Base-by-base conservation (phyloP, 2,797 vertebrate species). In the Epinephelus awoara region DNA sequence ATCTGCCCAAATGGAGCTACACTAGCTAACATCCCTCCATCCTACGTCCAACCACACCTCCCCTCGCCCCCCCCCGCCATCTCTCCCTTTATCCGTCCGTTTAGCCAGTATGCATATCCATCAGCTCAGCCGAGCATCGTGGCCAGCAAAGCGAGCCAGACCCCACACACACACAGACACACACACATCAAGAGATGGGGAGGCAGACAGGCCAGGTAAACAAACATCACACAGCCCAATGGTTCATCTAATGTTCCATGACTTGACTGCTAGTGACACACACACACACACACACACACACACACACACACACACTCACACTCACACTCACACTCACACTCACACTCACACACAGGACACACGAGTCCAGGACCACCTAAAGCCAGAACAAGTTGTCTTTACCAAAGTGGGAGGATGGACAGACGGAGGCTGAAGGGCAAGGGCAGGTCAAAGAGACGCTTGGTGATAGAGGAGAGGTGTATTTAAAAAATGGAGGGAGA, bases 211-310 rank as follows among this genome's bases (percentile, higher is more conserved):
- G 83, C 90, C 92, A 92, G 92, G 91, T 94, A 95, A 95, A 95
- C 91, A 93, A 92, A 95, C 85, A 95, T 95, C 90, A 93, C 89
- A 95, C 94, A 95, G 92, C 77, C 92, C 94, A 94, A 69, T 94
- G 92, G 86, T 91, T 91, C 90, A 88, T 91, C 86, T 93, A 95
- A 95, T 95, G 90, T 80, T 91, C 84, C 87, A 86, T 82, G 89
- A 88, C 89, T 90, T 87, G 88, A 88, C 87, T 90, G 86, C 84
- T 77, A 68, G 83, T 77, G 86, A 88, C 50, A 67, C 58, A 82
- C 72, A 75, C 56, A 51, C 69, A 64, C 76, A 64, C 54, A 67
- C 55, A 68, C 27, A 27, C 68, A 66, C 55, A 69, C 42, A 64
- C 54, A 64, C 54, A 63, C 46, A 66, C 38, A 46, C 9, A 51